A percentile compares a stretch with the other conserved stretches of the same genome.
Evolutionary conservation across 2,113 vertebrate genomes (phyloP).

Genomic region (Oreochromis niloticus): DNA sequence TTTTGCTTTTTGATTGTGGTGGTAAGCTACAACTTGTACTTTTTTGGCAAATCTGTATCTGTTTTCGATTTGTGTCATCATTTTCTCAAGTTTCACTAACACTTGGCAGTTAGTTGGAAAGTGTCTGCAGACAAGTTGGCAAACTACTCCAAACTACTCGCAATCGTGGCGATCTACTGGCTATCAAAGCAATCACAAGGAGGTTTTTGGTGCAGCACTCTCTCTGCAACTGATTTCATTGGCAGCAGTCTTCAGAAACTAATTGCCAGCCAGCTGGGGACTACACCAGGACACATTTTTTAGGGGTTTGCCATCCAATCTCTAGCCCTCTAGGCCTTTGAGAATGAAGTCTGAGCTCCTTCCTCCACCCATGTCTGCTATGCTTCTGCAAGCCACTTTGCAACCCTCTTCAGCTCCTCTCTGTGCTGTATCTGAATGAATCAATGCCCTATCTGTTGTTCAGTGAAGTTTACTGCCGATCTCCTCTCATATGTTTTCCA

Average conservation of each 20-base stretch:
- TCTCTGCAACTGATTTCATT: neutral
- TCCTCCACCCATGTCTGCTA: neutral
- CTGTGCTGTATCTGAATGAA: neutral
- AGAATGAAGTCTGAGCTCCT: neutral
- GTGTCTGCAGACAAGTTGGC: neutral
- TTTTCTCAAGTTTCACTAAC: neutral
- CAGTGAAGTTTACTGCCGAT: neutral
- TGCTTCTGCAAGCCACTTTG: neutral
- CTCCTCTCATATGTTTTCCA: neutral
- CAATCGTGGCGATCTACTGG: accelerated
- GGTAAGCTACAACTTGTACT: neutral
- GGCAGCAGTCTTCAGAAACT: neutral
- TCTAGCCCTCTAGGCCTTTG: neutral
- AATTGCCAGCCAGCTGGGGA: neutral
- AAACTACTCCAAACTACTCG: neutral
- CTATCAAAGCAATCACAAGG: neutral
- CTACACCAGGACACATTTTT: neutral
- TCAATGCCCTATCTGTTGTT: neutral
- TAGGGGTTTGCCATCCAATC: neutral
- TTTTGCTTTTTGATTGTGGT: neutral
- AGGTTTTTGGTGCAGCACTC: neutral
- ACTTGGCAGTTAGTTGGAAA: neutral
- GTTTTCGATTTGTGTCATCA: accelerated
- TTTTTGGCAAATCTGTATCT: neutral
- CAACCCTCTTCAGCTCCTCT: neutral